Evolutionary conservation across 2,113 vertebrate genomes (phyloP).

Genomic region (Prionailurus bengalensis): DNA sequence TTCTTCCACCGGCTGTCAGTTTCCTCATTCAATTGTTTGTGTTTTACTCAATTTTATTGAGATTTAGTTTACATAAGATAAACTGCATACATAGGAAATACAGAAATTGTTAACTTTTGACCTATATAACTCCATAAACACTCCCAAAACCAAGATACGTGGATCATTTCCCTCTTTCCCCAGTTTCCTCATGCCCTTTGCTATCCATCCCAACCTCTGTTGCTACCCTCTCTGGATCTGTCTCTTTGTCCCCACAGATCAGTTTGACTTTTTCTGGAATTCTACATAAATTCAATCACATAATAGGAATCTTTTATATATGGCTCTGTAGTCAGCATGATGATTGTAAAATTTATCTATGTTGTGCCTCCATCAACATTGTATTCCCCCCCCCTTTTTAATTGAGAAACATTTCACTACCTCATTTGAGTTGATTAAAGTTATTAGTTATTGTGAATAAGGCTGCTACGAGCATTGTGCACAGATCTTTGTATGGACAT

Average conservation of each 20-base stretch:
- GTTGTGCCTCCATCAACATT: background rate
- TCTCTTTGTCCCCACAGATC: background rate
- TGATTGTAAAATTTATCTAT: background rate
- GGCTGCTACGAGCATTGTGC: background rate
- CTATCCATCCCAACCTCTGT: fast-evolving
- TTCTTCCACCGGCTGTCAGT: background rate
- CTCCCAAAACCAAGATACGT: too few relatives aligned
- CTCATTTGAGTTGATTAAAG: background rate
- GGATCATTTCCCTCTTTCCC: background rate
- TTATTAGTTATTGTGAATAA: background rate
- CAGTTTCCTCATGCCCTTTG: background rate
- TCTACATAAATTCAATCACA: background rate
- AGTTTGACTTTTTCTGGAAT: background rate
- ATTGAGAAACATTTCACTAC: background rate
- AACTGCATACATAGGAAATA: background rate
- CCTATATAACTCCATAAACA: background rate
- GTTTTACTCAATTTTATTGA: background rate
- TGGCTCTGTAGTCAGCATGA: background rate
- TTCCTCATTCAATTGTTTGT: background rate
- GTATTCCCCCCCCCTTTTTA: background rate
- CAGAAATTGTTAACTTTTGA: background rate
- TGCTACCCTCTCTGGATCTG: background rate
- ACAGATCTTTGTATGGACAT: background rate
- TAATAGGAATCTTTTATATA: background rate
- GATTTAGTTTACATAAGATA: background rate